Evolutionary conservation across 2,888 invertebrate genomes (phyloP), one percentile per base, ranked within the genome.

Genomic region (Scaptomyza cyrtandrae): DNA sequence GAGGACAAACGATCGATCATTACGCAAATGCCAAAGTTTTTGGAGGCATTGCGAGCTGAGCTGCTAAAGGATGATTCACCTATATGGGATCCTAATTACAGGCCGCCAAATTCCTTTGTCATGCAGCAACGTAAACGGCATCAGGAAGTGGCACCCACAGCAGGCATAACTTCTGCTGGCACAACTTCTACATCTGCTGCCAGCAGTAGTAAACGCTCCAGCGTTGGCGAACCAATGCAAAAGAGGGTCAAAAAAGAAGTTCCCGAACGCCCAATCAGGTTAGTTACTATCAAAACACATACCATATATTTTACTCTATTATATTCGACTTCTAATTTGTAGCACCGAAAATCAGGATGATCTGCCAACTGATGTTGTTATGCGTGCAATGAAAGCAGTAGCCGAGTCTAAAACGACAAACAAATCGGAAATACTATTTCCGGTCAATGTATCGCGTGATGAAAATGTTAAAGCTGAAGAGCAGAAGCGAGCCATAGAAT

Each of bases 71-170:
- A 95, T 27, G 95, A 94, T 87, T 98, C 98, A 0, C 97, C 98
- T 0, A 98, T 98, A 74, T 99, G 98, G 98, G 97, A 98, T 92
- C 95, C 96, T 0, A 96, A 97, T 31, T 98, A 97, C 91, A 96
- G 96, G 76, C 91, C 92, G 29, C 91, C 92, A 1, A 89, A 90
- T 43, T 86, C 91, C 0, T 90, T 91, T 75, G 79, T 91, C 11
- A 80, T 90, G 35, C 91, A 92, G 59, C 92, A 92, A 55, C 74
- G 91, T 1, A 92, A 92, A 54, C 87, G 92, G 0, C 90, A 90
- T 43, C 91, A 91, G 57, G 92, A 92, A 35, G 78, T 78, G 0
- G 57, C 77, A 1, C 56, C 80, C 1, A 6, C 73, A 14, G 52
- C 54, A 13, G 67, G 54, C 6, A 80, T 52, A 6, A 3, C 35